Evolutionary conservation across 2,888 invertebrate genomes (phyloP).

Genomic region (Boloria selene): DNA sequence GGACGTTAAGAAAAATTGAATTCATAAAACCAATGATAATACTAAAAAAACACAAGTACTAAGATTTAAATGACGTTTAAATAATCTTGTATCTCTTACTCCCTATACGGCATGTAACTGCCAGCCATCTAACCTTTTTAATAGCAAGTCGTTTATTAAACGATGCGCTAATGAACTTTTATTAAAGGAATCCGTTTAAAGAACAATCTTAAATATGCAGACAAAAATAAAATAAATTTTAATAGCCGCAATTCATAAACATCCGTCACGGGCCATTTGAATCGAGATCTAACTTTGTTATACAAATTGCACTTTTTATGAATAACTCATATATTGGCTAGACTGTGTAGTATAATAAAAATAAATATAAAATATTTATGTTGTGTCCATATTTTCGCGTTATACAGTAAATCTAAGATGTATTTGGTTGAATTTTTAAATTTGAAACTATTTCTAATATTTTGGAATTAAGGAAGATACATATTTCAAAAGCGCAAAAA

Average conservation of each 20-base stretch:
- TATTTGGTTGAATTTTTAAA: too few species aligned
- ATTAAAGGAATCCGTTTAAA: conserved; percentile 35
- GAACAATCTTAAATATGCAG: conserved; percentile 24
- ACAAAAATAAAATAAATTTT: conserved; percentile 27
- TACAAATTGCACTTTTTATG: conserved; percentile 13
- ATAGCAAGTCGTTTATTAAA: conserved; percentile 30
- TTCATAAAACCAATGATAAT: too few species aligned
- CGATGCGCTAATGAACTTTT: conserved; percentile 37
- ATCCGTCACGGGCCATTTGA: conserved; percentile 20
- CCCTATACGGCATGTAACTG: neutral
- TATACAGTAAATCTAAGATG: too few species aligned
- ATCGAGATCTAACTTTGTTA: conserved; percentile 19
- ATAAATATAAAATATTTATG: too few species aligned
- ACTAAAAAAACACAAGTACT: too few species aligned
- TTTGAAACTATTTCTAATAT: too few species aligned
- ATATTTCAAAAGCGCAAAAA: too few species aligned
- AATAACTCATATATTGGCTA: neutral
- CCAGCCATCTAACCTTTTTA: conserved; percentile 4
- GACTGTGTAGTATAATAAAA: neutral
- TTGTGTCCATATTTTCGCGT: too few species aligned
- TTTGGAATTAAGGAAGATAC: too few species aligned
- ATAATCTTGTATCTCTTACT: too few species aligned
- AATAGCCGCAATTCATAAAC: conserved; percentile 18
- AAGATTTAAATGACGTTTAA: too few species aligned
- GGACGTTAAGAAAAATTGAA: too few species aligned